Conservation (phyloP, 2,888 invertebrate genomes). For the Sphaerolaimus hirsutus region DNA sequence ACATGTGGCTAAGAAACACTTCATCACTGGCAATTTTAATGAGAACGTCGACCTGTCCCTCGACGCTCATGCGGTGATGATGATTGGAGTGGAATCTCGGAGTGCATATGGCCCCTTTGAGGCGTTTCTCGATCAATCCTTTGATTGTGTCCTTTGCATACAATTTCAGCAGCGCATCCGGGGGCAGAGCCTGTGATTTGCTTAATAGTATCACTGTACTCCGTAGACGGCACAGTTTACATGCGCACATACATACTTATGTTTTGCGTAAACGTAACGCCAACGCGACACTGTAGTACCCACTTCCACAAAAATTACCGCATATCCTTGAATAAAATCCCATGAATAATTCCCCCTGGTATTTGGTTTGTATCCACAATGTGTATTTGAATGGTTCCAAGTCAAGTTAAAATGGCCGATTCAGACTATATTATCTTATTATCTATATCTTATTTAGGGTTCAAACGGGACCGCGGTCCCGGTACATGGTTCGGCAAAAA, state of each 20-base stretch:
- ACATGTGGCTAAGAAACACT: conserved; percentile 78
- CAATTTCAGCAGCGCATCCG: too few relatives aligned
- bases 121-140: conserved; percentile 39
- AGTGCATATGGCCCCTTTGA: conserved; percentile 43
- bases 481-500: too few relatives aligned
- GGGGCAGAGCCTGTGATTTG: too few relatives aligned
- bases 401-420: not conserved
- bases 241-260: too few relatives aligned
- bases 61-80: conserved; percentile 12
- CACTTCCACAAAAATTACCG: not conserved
- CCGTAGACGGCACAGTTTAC: too few relatives aligned
- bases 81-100: not conserved
- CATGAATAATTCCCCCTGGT: not conserved
- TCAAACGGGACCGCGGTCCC: not conserved
- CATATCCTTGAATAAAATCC: not conserved
- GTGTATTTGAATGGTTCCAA: not conserved
- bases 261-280: too few relatives aligned
- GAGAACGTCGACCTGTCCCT: conserved; percentile 46
- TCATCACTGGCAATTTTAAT: conserved; percentile 69
- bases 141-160: too few relatives aligned
- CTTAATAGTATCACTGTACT: too few relatives aligned
- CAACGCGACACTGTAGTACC: not conserved
- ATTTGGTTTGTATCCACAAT: too few relatives aligned
- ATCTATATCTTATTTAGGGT: not conserved
- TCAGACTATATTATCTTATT: not conserved